Conservation (phyloP, 1,140 invertebrate genomes). For the Danaus plexippus region DNA sequence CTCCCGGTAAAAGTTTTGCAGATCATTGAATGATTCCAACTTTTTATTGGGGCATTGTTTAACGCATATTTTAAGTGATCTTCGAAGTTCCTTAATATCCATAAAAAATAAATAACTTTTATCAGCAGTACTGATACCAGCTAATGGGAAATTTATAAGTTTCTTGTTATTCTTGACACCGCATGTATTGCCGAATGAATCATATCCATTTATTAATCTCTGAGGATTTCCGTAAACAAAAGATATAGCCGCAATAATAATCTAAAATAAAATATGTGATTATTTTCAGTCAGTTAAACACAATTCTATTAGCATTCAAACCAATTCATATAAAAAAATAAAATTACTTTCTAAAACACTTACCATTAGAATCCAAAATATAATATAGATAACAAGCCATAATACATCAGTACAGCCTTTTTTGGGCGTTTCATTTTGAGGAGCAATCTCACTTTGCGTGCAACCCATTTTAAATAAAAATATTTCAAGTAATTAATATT, state of each 20-base stretch:
- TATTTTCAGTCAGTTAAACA: neutral
- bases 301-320: neutral
- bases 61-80: slow-evolving; percentile 91
- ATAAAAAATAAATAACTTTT: slow-evolving; percentile 89
- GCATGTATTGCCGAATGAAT: slow-evolving; percentile 97
- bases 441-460: slow-evolving; percentile 64
- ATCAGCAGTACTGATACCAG: slow-evolving; percentile 85
- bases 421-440: slow-evolving; percentile 62
- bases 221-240: slow-evolving; percentile 91
- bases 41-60: slow-evolving; percentile 85
- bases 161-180: slow-evolving; percentile 85
- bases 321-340: neutral
- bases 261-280: slow-evolving; percentile 65
- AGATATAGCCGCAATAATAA: slow-evolving; percentile 89
- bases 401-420: slow-evolving; percentile 88
- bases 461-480: slow-evolving; percentile 46
- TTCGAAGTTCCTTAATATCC: slow-evolving; percentile 81
- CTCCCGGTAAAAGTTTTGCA: slow-evolving; percentile 81
- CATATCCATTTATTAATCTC: slow-evolving; percentile 91
- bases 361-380: slow-evolving; percentile 93
- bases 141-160: slow-evolving; percentile 80
- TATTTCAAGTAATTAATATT: too few species aligned
- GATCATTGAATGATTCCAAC: slow-evolving; percentile 76
- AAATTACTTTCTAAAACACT: slow-evolving; percentile 30
- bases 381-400: slow-evolving; percentile 85